These are phyloP conservation scores for Holothuria glaberrima DNA, from an alignment of 35 echinoderm and acorn worm genomes.

Conservation along the genomic window DNA sequence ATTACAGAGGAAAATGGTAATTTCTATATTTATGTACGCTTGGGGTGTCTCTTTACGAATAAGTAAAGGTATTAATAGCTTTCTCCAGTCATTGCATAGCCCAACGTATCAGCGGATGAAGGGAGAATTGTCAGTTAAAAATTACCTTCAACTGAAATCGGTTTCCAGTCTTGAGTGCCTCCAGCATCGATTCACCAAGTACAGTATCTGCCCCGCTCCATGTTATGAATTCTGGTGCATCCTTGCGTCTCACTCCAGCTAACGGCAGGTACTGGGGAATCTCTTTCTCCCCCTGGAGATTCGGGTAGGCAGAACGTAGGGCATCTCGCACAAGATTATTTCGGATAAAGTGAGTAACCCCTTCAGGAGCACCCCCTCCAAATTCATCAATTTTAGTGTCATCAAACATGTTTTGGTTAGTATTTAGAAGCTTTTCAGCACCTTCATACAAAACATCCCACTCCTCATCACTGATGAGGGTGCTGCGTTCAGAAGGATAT, in stretches of 20 bases:
- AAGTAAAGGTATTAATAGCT: no score
- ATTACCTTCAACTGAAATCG: constrained; percentile 14
- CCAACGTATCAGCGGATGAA: no score
- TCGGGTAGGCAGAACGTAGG: neutral
- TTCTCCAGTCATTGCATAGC: no score
- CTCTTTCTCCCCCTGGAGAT: neutral
- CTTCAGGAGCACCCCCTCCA: neutral
- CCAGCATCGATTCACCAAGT: constrained; percentile 5
- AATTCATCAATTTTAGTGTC: neutral
- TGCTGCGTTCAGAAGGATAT: neutral
- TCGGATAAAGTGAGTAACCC: neutral
- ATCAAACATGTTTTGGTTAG: constrained; percentile 28
- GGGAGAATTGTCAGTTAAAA: neutral
- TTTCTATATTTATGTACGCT: no score
- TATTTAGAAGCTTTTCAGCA: constrained; percentile 9
- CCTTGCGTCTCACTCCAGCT: constrained; percentile 6
- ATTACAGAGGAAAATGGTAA: no score
- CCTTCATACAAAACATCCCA: neutral
- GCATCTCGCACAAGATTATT: neutral
- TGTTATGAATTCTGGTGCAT: constrained; percentile 4
- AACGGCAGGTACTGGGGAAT: constrained; percentile 15
- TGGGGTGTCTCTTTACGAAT: no score
- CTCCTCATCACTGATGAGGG: neutral
- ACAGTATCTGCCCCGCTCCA: constrained; percentile 13
- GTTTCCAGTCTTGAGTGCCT: neutral